Conservation (phyloP, 2,888 invertebrate species). For the Cosmopolites sordidus region DNA sequence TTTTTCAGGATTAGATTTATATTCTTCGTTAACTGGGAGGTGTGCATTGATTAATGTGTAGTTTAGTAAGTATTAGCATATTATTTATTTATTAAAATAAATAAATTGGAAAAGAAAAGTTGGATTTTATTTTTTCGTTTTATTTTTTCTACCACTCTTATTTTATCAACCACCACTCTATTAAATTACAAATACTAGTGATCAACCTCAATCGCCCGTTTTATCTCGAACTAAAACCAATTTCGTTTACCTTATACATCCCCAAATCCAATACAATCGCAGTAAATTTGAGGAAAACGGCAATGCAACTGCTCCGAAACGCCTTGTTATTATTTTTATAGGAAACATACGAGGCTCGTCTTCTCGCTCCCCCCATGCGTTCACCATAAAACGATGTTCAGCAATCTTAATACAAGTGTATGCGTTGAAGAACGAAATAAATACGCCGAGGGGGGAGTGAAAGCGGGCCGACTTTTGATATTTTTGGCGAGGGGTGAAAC, state of each 20-base stretch:
- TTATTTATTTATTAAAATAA: no score
- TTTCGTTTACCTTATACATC: background rate
- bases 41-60: no score
- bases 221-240: constrained; percentile 8
- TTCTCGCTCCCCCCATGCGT: constrained; percentile 5
- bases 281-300: constrained; percentile 17
- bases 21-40: no score
- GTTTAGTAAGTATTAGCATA: no score
- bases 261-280: constrained; percentile 30
- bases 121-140: no score
- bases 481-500: constrained; percentile 16
- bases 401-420: constrained; percentile 47
- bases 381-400: constrained; percentile 34
- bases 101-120: no score
- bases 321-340: constrained; percentile 20
- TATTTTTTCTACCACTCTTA: no score
- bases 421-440: constrained; percentile 49
- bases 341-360: constrained; percentile 3
- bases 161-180: no score
- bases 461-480: constrained; percentile 41
- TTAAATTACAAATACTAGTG: no score
- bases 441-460: constrained; percentile 40
- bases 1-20: no score
- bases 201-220: background rate
- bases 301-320: constrained; percentile 12